Evolutionary conservation across 64 coral and sea anemone genomes (phyloP).

Genomic region (Actinia equina): DNA sequence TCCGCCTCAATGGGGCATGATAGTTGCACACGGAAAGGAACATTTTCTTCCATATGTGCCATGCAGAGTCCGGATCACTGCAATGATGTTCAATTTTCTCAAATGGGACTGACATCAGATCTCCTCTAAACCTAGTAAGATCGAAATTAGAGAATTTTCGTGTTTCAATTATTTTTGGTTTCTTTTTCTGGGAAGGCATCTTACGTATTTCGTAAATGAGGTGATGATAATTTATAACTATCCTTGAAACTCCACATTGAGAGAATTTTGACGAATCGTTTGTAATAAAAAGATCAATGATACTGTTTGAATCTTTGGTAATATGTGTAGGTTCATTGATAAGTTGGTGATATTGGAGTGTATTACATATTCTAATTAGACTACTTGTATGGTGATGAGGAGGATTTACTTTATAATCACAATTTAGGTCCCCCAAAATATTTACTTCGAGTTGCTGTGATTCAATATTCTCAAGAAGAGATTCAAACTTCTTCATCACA

Average conservation of each 20-base stretch:
- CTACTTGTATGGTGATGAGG: background rate
- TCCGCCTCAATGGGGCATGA: conserved; percentile 1
- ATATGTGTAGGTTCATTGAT: background rate
- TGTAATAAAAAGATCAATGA: background rate
- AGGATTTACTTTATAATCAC: background rate
- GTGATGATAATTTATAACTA: background rate
- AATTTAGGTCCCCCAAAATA: background rate
- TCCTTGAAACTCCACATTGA: background rate
- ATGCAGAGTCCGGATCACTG: conserved; percentile 11
- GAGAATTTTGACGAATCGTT: background rate
- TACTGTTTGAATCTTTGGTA: background rate
- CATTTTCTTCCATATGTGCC: conserved; percentile 8
- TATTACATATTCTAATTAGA: background rate
- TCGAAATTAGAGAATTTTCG: background rate
- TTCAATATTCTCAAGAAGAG: background rate
- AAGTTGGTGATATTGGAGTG: background rate
- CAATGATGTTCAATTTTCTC: background rate
- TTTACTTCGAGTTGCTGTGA: background rate
- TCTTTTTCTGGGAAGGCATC: background rate
- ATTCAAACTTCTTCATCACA: background rate
- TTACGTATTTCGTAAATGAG: background rate
- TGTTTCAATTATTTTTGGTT: background rate
- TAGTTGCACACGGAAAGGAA: background rate
- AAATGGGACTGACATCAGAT: background rate
- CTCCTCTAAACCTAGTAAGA: background rate